A percentile compares a stretch with the other conserved stretches of the same genome.
Conservation (phyloP, 2,797 vertebrate species). For the Premnoplex brunnescens region DNA sequence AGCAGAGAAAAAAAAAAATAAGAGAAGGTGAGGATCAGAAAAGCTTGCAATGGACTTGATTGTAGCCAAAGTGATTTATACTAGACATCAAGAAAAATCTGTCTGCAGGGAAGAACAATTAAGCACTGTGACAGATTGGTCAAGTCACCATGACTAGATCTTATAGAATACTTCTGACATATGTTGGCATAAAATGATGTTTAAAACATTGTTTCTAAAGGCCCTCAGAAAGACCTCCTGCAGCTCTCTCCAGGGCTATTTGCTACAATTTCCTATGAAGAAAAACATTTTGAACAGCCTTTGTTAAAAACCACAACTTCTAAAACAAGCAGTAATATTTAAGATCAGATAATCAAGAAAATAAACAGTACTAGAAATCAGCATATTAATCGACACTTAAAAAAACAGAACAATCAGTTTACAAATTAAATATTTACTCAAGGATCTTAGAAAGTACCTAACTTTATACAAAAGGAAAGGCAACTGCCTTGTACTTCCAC, state of each 20-base stretch:
- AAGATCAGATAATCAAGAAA: background rate
- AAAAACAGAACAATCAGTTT: background rate
- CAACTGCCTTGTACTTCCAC: background rate
- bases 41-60: background rate
- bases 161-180: background rate
- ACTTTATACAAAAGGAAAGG: background rate
- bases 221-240: background rate
- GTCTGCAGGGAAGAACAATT: background rate
- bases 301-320: background rate
- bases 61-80: background rate
- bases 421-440: background rate
- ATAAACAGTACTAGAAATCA: background rate
- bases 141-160: conserved; percentile 3
- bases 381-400: background rate
- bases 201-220: conserved; percentile 8
- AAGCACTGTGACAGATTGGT: background rate
- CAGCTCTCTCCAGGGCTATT: background rate
- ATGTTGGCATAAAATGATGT: background rate
- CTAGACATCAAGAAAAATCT: background rate
- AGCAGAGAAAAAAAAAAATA: background rate
- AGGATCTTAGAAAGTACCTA: background rate
- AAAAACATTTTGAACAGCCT: background rate
- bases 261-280: background rate
- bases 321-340: background rate
- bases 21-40: background rate